These are phyloP conservation scores for Lindbergichthys nudifrons DNA, from an alignment of 2,797 vertebrate species.

Conservation along the genomic window DNA sequence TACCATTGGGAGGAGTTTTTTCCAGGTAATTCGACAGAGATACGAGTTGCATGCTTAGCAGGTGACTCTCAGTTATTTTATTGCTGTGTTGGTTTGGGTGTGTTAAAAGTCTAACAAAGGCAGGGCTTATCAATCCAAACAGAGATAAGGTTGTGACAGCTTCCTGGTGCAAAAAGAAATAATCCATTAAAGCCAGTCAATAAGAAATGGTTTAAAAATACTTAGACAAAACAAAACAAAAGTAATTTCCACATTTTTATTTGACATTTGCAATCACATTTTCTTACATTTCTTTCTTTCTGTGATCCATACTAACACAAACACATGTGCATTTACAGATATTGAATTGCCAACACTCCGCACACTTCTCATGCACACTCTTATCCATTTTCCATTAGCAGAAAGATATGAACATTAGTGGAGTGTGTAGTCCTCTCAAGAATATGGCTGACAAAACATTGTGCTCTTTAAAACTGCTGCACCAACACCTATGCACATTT, in stretches of 20 bases:
- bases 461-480: constrained; percentile 40
- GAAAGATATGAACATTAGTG: constrained; percentile 41
- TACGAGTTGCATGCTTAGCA: constrained; percentile 14
- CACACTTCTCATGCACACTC: background rate
- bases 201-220: background rate
- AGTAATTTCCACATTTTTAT: background rate
- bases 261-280: background rate
- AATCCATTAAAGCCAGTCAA: constrained; percentile 1
- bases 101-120: constrained; percentile 40
- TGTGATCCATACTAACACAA: too few relatives aligned
- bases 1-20: constrained; percentile 8
- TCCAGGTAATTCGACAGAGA: constrained; percentile 15
- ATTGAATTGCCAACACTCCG: background rate
- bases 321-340: background rate
- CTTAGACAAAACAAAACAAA: background rate
- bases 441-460: constrained; percentile 62
- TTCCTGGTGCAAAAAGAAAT: background rate
- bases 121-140: constrained; percentile 14
- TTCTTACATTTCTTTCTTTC: background rate
- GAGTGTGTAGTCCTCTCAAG: constrained; percentile 33
- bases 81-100: constrained; percentile 31
- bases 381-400: constrained; percentile 52
- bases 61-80: constrained; percentile 36
- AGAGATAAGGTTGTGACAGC: constrained; percentile 13
- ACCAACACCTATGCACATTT: constrained; percentile 3